Evolutionary conservation across 2,888 invertebrate genomes (phyloP), one percentile per base, ranked within the genome.

Genomic region (Elaeidobius kamerunicus): DNA sequence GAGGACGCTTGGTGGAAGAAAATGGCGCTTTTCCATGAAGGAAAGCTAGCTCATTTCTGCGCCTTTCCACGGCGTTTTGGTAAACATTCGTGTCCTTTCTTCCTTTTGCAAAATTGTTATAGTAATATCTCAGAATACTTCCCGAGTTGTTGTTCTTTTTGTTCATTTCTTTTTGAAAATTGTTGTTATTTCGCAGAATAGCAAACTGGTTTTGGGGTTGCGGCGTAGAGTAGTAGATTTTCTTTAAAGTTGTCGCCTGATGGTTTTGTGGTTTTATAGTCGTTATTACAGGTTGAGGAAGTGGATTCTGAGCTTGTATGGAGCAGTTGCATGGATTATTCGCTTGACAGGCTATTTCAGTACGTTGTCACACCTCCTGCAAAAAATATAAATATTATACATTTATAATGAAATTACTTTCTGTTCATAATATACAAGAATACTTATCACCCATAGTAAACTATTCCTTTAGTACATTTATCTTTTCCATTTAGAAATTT

Each of bases 311-410:
- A 32, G 59, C 62, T 57, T 58, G 56, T 17, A 20, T 32, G 17
- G 47, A 39, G 56, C 63, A 61, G 19, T 49, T 60, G 52, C 61
- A 61, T 23, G 56, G 55, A 15, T 57, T 52, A 43, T 60, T 60
- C 16, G 61, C 59, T 58, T 62, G 62, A 51, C 61, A 60, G 18
- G 62, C 63, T 57, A 64, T 66, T 61, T 70, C 69, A 45, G 61
- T 68, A 65, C 78, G 80, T 72, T 81, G 90, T 91, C 91, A 92
- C 86, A 93, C 91, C 77, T 95, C 94, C 78, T 91, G 90, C 56
- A 95, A 81, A 30, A 34, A 35, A 18, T 6, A 16, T 15, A 27
- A 41, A 2, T 9, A n/a, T 17, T 17, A 36, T 3, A 17, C 18
- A 17, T 17, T 36, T 11, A 18, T 18, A 38, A 38, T 19, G 17